Base-by-base conservation (phyloP, 2,888 invertebrate species). In the Alentia gelatinosa region DNA sequence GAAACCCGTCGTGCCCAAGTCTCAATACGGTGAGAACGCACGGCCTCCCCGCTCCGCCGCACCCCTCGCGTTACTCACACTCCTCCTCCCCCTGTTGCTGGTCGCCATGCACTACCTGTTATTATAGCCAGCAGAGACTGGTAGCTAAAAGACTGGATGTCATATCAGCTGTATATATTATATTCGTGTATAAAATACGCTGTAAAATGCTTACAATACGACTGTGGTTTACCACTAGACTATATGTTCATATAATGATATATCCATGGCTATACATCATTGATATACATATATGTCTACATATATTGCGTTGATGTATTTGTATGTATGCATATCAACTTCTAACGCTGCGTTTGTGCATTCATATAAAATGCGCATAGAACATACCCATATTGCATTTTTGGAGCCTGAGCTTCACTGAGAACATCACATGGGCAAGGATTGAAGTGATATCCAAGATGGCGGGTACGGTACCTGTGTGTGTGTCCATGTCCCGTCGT, bases 1-100 rank as follows among this genome's bases (percentile, higher is more conserved):
- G 74, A 93, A 93, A 33, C 94, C 95, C 35, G 94, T 95, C 3
- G 93, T 94, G 47, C 93, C 95, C 12, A 92, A 91, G 90, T 89
- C 90, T 63, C 91, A 91, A 75, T 91, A 90, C 89, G 91, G 92
- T 92, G 23, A 63, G 92, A 83, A 40, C 1, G 39, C 79, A 26
- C n/a, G 0, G 12, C 7, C n/a, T 19, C 5, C 9, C 37, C 23
- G 5, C 7, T 23, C 19, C 5, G 7, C 23, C 0, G 4, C 39
- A 26, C 26, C 63, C 5, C 63, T 63, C 15, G 4, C 19, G 37
- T 7, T 79, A 26, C 4, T 79, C 37, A 35, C 39, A 35, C 37
- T 35, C 23, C 37, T 79, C 12, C 37, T 79, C 3, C 79, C 39
- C 35, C 37, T 79, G 12, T 19, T 79, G 39, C 23, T 39, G 39